These are phyloP conservation scores for Nematopogon swammerdamellus DNA, from an alignment of 2,888 invertebrate genomes.

Conservation along the genomic window DNA sequence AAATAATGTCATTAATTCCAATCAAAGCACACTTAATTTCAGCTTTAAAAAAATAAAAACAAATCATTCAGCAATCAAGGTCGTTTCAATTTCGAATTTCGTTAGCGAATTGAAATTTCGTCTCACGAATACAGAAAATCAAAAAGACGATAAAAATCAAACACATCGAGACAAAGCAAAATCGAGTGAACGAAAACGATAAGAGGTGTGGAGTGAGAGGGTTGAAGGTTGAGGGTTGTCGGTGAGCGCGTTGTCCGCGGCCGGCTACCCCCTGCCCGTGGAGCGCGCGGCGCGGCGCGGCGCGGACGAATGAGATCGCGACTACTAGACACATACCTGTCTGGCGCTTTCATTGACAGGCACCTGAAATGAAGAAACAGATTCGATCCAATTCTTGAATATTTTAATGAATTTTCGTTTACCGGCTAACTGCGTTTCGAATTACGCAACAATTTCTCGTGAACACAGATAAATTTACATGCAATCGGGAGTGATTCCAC, in stretches of 20 bases:
- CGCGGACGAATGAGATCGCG: conserved; percentile 46
- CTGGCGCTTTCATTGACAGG: conserved; percentile 73
- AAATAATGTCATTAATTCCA: conserved; percentile 27
- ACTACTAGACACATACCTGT: conserved; percentile 62
- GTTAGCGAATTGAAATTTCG: neutral
- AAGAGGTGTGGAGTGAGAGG: neutral
- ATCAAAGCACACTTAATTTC: conserved; percentile 21
- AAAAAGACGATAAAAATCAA: conserved; percentile 31
- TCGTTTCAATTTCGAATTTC: neutral
- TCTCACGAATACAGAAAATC: neutral
- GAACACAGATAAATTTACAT: conserved; percentile 57
- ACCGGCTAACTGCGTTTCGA: neutral
- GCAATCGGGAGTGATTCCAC: conserved; percentile 17
- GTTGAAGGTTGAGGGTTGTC: conserved; percentile 27
- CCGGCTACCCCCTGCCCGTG: conserved; percentile 49
- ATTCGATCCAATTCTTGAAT: conserved; percentile 63
- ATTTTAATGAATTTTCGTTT: conserved; percentile 38
- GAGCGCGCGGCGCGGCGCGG: conserved; percentile 40
- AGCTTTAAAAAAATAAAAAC: neutral
- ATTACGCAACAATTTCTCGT: neutral
- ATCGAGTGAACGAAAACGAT: conserved; percentile 25
- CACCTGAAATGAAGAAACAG: conserved; percentile 70
- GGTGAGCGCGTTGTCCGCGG: conserved; percentile 50
- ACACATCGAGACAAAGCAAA: conserved; percentile 47
- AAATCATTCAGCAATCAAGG: neutral